phyloP scores from a whole-genome alignment of 37 sponge, comb jelly and placozoan species.

The Aplysina aerophoba region DNA sequence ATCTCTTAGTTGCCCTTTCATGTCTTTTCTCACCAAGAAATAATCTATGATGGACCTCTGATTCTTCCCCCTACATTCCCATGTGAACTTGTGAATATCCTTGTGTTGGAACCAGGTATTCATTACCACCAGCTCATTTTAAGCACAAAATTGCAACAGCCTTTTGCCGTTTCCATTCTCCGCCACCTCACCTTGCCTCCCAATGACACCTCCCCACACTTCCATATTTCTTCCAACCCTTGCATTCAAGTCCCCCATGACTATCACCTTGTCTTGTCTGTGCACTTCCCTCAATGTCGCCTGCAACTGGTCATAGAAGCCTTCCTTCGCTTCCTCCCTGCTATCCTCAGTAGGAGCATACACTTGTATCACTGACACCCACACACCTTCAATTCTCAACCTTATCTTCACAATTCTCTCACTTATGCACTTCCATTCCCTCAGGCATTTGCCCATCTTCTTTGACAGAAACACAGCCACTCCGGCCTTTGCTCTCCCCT shows the following conservation, averaged over 20 bases:
- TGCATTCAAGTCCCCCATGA: conserved; percentile 17
- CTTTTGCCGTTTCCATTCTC: conserved; percentile 16
- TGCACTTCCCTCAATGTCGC: not conserved
- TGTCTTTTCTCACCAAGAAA: not conserved
- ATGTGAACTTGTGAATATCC: conserved; percentile 19
- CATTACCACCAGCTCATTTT: conserved; percentile 11
- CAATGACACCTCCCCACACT: conserved; percentile 27
- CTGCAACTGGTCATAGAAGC: not conserved
- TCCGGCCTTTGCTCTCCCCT: too few relatives aligned
- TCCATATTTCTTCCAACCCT: conserved; percentile 14
- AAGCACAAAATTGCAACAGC: conserved; percentile 24
- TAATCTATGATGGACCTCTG: conserved; percentile 20
- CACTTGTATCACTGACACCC: too few relatives aligned
- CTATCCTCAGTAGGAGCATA: too few relatives aligned
- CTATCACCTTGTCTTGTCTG: conserved; percentile 23
- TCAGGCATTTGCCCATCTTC: too few relatives aligned
- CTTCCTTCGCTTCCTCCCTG: too few relatives aligned
- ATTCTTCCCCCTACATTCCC: not conserved
- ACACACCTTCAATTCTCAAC: too few relatives aligned
- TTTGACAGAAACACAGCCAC: too few relatives aligned
- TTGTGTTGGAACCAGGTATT: conserved; percentile 15
- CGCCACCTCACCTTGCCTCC: conserved; percentile 30
- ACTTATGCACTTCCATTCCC: too few relatives aligned
- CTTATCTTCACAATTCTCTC: too few relatives aligned
- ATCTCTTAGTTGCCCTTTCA: too few relatives aligned